Conservation (phyloP, 2,888 invertebrate species). For the Ophion ellenae region DNA sequence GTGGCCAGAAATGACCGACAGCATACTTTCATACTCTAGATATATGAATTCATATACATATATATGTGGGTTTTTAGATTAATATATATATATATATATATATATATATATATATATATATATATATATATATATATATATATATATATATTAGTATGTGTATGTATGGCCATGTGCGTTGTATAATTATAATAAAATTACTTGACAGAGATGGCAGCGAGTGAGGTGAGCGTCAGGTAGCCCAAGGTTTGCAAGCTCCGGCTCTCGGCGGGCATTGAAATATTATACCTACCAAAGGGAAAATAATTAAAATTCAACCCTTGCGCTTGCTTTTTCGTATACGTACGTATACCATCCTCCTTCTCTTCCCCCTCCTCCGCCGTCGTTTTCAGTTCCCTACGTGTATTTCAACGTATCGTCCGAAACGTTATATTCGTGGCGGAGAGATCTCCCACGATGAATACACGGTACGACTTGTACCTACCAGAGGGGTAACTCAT, state of each 20-base stretch:
- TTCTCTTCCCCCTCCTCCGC: constrained; percentile 3
- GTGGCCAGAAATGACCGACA: constrained; percentile 80
- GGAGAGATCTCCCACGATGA: constrained; percentile 12
- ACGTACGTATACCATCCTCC: constrained; percentile 42
- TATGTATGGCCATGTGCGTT: constrained; percentile 42
- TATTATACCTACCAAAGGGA: constrained; percentile 84
- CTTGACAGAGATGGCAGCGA: constrained; percentile 82
- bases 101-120: background rate
- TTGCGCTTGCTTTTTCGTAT: constrained; percentile 77
- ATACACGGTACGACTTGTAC: constrained; percentile 24
- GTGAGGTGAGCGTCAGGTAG: constrained; percentile 76
- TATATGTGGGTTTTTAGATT: background rate
- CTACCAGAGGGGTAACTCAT: constrained; percentile 36
- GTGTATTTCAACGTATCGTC: constrained; percentile 43
- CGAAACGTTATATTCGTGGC: constrained; percentile 22
- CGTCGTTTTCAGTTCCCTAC: constrained; percentile 23
- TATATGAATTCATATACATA: constrained; percentile 61
- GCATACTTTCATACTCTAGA: constrained; percentile 70
- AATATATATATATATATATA: constrained; percentile 15
- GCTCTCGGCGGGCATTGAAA: constrained; percentile 81
- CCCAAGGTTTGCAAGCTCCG: constrained; percentile 74
- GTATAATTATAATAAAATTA: constrained; percentile 84
- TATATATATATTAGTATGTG: constrained; percentile 6
- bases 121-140: constrained; percentile 13
- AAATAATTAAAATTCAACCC: constrained; percentile 84